These are phyloP conservation scores for Heptranchias perlo DNA, from an alignment of 2,113 vertebrate genomes.

Conservation along the genomic window DNA sequence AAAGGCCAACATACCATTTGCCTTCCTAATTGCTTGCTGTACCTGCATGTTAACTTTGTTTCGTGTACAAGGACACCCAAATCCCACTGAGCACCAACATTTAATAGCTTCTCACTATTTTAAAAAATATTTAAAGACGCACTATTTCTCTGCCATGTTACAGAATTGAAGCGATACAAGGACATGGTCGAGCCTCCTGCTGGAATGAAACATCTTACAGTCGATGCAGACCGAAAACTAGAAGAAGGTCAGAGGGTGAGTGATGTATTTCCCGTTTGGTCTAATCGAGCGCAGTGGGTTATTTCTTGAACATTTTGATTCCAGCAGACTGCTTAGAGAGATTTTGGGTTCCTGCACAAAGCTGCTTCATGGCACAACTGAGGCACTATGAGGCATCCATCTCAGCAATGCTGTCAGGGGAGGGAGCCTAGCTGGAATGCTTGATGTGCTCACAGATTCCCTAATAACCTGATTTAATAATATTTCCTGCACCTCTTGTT, in stretches of 20 bases:
- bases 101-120: too few species aligned
- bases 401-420: background rate
- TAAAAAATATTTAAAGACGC: background rate
- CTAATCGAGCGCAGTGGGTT: background rate
- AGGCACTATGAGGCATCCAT: background rate
- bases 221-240: constrained; percentile 78
- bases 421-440: background rate
- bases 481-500: background rate
- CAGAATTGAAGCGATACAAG: constrained; percentile 72
- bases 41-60: too few species aligned
- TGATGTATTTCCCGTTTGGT: background rate
- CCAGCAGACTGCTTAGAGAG: background rate
- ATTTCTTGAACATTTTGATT: background rate
- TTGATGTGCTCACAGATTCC: too few species aligned
- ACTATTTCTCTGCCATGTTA: constrained; percentile 25
- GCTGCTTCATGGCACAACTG: background rate
- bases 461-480: background rate
- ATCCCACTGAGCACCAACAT: too few species aligned
- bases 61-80: too few species aligned
- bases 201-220: constrained; percentile 59
- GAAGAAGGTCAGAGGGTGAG: constrained; percentile 83
- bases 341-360: background rate
- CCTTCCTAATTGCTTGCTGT: too few species aligned
- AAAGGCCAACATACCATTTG: too few species aligned
- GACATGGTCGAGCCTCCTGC: constrained; percentile 63